phyloP scores from a whole-genome alignment of 2,888 invertebrate genomes.

The Campoplex capitator region DNA sequence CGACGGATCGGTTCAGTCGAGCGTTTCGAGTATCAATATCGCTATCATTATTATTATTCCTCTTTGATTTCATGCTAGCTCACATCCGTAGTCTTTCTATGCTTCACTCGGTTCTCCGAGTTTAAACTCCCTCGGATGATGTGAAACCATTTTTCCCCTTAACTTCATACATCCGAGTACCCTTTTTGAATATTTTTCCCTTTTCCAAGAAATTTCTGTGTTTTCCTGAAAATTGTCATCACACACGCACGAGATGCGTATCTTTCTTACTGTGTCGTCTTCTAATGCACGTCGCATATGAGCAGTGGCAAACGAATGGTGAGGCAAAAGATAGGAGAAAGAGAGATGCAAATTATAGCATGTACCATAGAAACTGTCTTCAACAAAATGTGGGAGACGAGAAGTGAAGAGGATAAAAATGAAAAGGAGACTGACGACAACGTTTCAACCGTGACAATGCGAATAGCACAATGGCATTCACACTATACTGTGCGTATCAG shows the following conservation, averaged over 20 bases:
- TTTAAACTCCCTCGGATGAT: not conserved
- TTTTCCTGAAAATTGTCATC: not conserved
- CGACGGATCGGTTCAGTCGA: not conserved
- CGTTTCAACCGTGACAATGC: slow-evolving; percentile 49
- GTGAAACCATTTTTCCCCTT: not conserved
- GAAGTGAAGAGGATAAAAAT: slow-evolving; percentile 43
- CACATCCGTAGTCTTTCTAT: not conserved
- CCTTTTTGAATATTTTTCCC: not conserved
- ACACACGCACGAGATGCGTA: not conserved
- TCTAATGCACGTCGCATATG: not conserved
- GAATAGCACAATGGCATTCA: slow-evolving; percentile 39
- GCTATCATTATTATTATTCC: slow-evolving; percentile 1
- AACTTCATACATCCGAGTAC: not conserved
- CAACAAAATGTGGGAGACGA: slow-evolving; percentile 19
- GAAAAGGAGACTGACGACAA: slow-evolving; percentile 38
- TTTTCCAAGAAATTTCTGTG: not conserved
- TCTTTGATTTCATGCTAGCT: not conserved
- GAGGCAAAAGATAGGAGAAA: not conserved
- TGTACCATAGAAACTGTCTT: slow-evolving; percentile 7
- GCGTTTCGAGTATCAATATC: slow-evolving; percentile 23
- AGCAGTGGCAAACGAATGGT: not conserved
- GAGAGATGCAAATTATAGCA: slow-evolving; percentile 12
- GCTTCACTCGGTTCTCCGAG: not conserved
- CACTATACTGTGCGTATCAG: slow-evolving; percentile 27
- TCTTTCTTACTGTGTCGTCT: not conserved